phyloP scores from a whole-genome alignment of 1,140 invertebrate genomes.

The Sesamia nonagrioides region DNA sequence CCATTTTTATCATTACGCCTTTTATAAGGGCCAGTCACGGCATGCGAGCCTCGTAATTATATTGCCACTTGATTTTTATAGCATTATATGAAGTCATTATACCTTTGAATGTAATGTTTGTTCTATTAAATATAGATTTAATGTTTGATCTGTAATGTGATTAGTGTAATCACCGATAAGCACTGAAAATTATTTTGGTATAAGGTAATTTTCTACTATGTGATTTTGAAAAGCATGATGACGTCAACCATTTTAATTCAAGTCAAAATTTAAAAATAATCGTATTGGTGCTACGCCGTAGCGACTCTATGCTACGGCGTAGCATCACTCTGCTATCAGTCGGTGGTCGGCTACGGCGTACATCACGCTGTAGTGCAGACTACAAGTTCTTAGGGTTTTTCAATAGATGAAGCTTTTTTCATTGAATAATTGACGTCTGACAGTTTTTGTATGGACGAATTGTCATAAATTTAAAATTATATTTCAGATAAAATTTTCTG shows the following conservation, averaged over 20 bases:
- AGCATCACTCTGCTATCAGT: no score
- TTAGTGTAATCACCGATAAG: background rate
- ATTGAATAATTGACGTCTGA: no score
- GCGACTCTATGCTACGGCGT: no score
- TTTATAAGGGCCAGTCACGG: constrained; percentile 55
- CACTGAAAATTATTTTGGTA: background rate
- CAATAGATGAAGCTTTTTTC: no score
- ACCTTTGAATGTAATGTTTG: constrained; percentile 5
- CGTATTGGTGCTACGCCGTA: background rate
- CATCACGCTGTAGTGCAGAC: background rate
- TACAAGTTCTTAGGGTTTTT: background rate
- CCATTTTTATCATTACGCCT: constrained; percentile 52
- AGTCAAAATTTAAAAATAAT: background rate
- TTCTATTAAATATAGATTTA: background rate
- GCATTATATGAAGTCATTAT: constrained; percentile 41
- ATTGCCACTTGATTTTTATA: constrained; percentile 15
- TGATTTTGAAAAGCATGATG: background rate
- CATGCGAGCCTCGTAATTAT: constrained; percentile 39
- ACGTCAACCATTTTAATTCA: background rate
- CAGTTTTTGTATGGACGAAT: no score
- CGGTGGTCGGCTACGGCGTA: constrained; percentile 16
- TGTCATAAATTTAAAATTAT: no score
- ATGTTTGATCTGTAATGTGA: background rate
- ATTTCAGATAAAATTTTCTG: no score
- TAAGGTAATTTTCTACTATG: background rate